phyloP scores from a whole-genome alignment of 2,888 invertebrate genomes.

The Hypercompe scribonia region DNA sequence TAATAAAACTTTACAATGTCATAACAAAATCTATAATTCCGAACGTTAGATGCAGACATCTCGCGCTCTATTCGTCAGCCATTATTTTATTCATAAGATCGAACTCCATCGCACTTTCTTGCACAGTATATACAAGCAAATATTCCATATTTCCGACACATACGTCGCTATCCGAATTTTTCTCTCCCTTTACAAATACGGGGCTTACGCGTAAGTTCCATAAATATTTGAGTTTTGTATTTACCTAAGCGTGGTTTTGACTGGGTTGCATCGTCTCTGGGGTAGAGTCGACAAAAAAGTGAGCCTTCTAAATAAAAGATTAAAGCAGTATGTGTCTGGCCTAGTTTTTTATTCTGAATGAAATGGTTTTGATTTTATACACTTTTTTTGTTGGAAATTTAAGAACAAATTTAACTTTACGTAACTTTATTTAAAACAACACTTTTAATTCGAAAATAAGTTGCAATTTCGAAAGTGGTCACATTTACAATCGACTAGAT shows the following conservation, averaged over 20 bases:
- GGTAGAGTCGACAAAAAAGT: conserved; percentile 32
- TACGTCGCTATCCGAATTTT: conserved; percentile 41
- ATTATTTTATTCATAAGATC: conserved; percentile 47
- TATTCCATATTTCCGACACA: conserved; percentile 47
- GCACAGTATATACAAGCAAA: conserved; percentile 23
- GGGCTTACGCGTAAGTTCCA: conserved; percentile 62
- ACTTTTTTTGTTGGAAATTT: background rate
- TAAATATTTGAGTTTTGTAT: conserved; percentile 73
- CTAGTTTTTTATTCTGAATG: conserved; percentile 12
- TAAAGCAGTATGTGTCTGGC: conserved; percentile 15
- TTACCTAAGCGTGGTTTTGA: conserved; percentile 50
- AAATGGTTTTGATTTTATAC: conserved; percentile 4
- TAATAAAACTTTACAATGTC: background rate
- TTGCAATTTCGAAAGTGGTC: no score
- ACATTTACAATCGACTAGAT: no score
- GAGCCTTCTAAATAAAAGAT: conserved; percentile 26
- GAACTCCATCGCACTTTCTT: conserved; percentile 28
- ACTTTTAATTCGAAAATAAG: background rate
- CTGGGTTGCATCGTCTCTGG: conserved; percentile 43
- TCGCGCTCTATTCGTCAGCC: conserved; percentile 8
- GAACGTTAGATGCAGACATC: background rate
- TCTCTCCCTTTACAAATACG: conserved; percentile 57
- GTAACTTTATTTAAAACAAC: background rate
- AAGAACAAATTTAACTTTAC: background rate
- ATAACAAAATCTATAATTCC: conserved; percentile 10